A percentile compares a stretch with the other conserved stretches of the same genome.
These are phyloP conservation scores for Anser brachyrhynchus DNA, from an alignment of 2,113 vertebrate genomes.

Conservation along the genomic window DNA sequence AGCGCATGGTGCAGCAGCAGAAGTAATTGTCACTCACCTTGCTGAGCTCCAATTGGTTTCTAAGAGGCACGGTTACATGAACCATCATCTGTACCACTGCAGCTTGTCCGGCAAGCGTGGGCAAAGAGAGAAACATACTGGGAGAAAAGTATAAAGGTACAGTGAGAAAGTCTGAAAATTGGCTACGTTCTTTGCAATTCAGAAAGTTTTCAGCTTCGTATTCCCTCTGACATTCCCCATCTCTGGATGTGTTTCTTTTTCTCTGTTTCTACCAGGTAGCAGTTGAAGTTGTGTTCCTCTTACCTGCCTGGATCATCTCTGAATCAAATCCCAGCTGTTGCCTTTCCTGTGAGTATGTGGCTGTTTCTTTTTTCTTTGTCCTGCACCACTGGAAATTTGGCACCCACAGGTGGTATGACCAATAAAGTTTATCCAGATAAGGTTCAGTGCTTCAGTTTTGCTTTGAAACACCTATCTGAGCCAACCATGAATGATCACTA, in stretches of 20 bases:
- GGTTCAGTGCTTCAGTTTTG: not conserved
- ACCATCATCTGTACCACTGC: no score
- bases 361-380: not conserved
- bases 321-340: not conserved
- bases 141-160: not conserved
- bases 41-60: not conserved
- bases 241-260: not conserved
- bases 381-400: not conserved
- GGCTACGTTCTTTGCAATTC: not conserved
- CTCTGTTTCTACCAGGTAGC: not conserved
- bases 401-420: not conserved
- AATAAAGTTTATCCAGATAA: not conserved
- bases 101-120: not conserved
- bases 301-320: not conserved
- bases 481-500: fast-evolving
- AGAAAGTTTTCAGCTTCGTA: not conserved
- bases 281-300: not conserved
- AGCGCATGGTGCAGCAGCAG: not conserved
- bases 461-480: not conserved
- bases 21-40: not conserved
- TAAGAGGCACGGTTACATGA: not conserved
- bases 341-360: not conserved
- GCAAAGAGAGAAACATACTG: not conserved
- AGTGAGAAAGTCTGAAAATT: not conserved
- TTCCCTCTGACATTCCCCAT: not conserved